Base-by-base conservation (phyloP, 2,888 invertebrate species). In the Nudaria mundana region DNA sequence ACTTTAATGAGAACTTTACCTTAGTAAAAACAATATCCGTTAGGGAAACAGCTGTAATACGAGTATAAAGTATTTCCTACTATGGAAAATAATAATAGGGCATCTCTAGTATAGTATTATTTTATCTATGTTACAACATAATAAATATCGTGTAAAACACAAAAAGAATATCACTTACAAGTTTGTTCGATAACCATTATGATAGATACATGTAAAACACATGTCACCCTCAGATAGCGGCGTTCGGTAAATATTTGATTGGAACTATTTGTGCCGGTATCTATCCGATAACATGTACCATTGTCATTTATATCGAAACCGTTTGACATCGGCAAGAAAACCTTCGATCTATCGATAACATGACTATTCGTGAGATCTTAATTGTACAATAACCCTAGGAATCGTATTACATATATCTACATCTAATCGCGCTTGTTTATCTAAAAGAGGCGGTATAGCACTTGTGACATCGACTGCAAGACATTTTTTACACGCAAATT, bases 151-250 rank as follows among this genome's bases (percentile, higher is more conserved):
- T 28, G 23, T 32, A 16, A 37, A 51, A 46, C 48, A 44, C 38
- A 37, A 33, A 48, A 35, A 34, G 10, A 32, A 15, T 24, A 24
- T 24, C 15, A 11, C 7, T n/a, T 30, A 45, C 42, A 48, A 49
- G 49, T 54, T 46, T 34, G 49, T 40, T 41, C 46, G 39, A 40
- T 46, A 37, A 44, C 45, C 40, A 56, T 31, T 60, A 43, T 51
- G 59, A 68, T 66, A 56, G 59, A 68, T 66, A 56, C 70, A 59
- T 76, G 80, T 80, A 69, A 68, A 76, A 80, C 81, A 79, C 71
- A 73, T 73, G 73, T 77, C 64, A 63, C 45, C 54, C 44, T 44
- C 57, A 44, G 56, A 56, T 49, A 58, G 43, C 43, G 63, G 60
- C 61, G 49, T 61, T n/a, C 54, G 56, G 69, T 69, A 76, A 82